Percentiles rank a stretch among this genome's conserved stretches.
phyloP scores from a whole-genome alignment of 1,140 invertebrate species.

The Trichonephila clavipes region DNA sequence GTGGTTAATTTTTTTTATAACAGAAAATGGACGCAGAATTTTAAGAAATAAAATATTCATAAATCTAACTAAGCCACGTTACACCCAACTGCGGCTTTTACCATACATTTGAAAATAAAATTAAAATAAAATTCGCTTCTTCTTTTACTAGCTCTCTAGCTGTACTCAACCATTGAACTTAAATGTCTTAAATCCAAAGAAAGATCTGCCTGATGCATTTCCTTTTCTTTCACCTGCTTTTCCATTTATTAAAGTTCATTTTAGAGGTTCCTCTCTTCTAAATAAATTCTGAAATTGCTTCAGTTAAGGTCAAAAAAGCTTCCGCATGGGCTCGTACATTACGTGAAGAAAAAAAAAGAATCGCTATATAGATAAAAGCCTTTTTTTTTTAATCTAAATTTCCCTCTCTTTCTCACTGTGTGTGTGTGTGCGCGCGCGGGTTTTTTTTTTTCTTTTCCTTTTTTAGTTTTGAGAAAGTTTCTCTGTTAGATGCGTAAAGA shows the following conservation, averaged over 20 bases:
- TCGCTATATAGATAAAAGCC: background rate
- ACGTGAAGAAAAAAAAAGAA: background rate
- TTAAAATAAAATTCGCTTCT: constrained; percentile 35
- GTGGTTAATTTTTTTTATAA: background rate
- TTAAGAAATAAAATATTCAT: constrained; percentile 38
- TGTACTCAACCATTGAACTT: constrained; percentile 27
- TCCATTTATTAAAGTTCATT: constrained; percentile 50
- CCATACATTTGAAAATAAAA: background rate
- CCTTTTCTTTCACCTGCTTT: constrained; percentile 44
- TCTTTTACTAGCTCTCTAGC: background rate
- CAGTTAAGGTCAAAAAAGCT: constrained; percentile 34
- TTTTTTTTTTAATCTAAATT: constrained; percentile 7
- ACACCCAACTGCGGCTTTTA: background rate
- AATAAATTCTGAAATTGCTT: background rate
- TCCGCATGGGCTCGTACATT: constrained; percentile 9
- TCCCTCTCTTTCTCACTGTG: background rate
- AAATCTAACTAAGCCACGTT: constrained; percentile 19
- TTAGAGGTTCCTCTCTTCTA: background rate
- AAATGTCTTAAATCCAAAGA: constrained; percentile 45
- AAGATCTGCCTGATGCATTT: constrained; percentile 25
- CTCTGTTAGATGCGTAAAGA: background rate
- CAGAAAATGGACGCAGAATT: constrained; percentile 18
- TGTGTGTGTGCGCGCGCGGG: too few relatives aligned
- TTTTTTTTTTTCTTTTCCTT: background rate
- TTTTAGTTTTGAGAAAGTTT: background rate